Percentiles rank a stretch among this genome's conserved stretches.
Conservation (phyloP, 2,113 vertebrate species). For the Podiceps cristatus region DNA sequence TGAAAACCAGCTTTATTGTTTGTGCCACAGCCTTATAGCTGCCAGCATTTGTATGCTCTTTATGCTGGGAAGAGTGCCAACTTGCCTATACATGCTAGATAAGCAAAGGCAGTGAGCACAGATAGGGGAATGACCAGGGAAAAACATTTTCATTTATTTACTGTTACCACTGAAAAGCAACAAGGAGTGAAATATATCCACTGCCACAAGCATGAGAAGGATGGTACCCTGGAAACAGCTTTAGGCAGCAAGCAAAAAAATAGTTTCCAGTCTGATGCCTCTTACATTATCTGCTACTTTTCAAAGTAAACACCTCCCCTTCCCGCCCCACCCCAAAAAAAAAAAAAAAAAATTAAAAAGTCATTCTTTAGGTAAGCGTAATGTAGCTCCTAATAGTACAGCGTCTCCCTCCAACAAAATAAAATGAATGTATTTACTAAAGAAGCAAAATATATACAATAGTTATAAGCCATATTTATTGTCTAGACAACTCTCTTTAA, state of each 20-base stretch:
- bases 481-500: neutral
- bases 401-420: neutral
- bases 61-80: neutral
- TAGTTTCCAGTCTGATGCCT: neutral
- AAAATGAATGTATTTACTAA: neutral
- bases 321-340: neutral
- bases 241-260: neutral
- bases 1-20: constrained; percentile 3
- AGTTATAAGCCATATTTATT: neutral
- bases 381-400: neutral
- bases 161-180: neutral
- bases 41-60: neutral
- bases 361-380: neutral
- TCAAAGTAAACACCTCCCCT: neutral
- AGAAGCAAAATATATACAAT: neutral
- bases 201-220: neutral
- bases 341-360: neutral
- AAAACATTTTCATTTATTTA: constrained; percentile 35
- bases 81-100: neutral
- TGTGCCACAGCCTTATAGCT: neutral
- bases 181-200: constrained; percentile 20
- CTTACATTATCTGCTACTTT: neutral
- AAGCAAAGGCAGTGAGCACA: neutral
- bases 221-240: neutral
- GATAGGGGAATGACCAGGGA: neutral